Evolutionary conservation across 2,888 invertebrate species (phyloP).

Genomic region (Drosophila prolongata): DNA sequence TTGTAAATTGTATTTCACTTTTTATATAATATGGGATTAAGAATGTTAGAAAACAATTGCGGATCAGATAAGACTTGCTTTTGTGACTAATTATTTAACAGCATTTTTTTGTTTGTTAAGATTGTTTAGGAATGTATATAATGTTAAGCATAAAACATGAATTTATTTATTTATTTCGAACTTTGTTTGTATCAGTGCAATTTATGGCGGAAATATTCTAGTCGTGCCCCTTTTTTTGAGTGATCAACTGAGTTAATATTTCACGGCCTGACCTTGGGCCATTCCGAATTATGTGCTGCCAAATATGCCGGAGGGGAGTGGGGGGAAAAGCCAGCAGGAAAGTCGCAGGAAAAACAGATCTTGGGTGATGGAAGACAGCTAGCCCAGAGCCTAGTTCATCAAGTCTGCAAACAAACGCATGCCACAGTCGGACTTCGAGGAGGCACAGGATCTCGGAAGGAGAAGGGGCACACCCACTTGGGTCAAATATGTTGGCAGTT

Average conservation of each 20-base stretch:
- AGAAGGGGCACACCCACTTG: not conserved
- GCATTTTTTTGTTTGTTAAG: too few species aligned
- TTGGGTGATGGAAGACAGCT: not conserved
- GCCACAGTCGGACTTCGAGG: slow-evolving; percentile 41
- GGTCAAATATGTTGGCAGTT: slow-evolving; percentile 65
- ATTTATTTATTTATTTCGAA: too few species aligned
- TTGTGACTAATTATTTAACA: too few species aligned
- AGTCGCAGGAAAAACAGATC: slow-evolving; percentile 6
- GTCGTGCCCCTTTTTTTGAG: not conserved
- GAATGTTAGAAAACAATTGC: too few species aligned
- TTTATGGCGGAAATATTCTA: not conserved
- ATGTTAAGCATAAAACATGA: too few species aligned
- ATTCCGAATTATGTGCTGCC: slow-evolving; percentile 33
- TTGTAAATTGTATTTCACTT: too few species aligned
- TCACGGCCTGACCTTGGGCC: slow-evolving; percentile 41
- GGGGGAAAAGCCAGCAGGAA: slow-evolving; percentile 1
- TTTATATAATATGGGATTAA: too few species aligned
- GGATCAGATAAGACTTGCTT: too few species aligned
- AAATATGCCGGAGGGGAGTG: not conserved
- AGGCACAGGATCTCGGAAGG: not conserved
- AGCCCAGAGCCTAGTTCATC: slow-evolving; percentile 66
- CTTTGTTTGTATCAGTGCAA: not conserved
- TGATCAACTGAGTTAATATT: slow-evolving; percentile 56
- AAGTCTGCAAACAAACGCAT: slow-evolving; percentile 72
- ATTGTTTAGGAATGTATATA: too few species aligned